These are phyloP conservation scores for Colletes gigas DNA, from an alignment of 1,140 invertebrate species.

Conservation along the genomic window DNA sequence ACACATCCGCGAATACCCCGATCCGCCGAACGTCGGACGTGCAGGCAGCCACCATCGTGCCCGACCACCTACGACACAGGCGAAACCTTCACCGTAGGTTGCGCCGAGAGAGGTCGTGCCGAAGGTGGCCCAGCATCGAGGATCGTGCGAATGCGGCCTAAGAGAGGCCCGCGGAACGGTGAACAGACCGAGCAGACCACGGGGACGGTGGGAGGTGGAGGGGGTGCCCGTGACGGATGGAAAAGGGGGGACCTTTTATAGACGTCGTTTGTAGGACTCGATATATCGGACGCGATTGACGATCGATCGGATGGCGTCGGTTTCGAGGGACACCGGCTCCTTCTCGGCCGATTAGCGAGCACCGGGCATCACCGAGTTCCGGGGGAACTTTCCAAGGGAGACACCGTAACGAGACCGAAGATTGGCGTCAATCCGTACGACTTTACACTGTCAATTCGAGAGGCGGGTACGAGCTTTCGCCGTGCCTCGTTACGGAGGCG, in stretches of 20 bases:
- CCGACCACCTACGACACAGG: conserved; percentile 64
- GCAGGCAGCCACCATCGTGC: conserved; percentile 34
- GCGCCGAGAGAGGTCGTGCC: conserved; percentile 75
- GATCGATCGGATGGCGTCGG: conserved; percentile 51
- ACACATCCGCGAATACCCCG: background rate
- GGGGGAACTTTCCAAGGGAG: no score
- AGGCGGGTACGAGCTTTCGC: no score
- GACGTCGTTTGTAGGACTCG: conserved; percentile 66
- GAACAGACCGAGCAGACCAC: conserved; percentile 43
- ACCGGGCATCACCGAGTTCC: background rate
- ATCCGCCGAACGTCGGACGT: conserved; percentile 40
- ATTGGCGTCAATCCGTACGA: no score
- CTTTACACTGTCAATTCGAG: no score
- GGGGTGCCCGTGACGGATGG: conserved; percentile 34
- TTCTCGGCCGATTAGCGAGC: background rate
- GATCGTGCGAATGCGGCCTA: conserved; percentile 77
- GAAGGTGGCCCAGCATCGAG: conserved; percentile 77
- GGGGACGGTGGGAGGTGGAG: background rate
- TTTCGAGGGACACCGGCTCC: conserved; percentile 2
- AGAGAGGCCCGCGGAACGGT: conserved; percentile 55
- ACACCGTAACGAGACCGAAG: no score
- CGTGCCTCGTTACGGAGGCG: no score
- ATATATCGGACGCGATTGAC: conserved; percentile 64
- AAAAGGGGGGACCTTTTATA: conserved; percentile 60
- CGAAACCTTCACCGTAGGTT: conserved; percentile 65